Percentiles rank a stretch among this genome's conserved stretches.
These are phyloP conservation scores for Drosophila melanica DNA, from an alignment of 1,140 invertebrate species.

Conservation along the genomic window DNA sequence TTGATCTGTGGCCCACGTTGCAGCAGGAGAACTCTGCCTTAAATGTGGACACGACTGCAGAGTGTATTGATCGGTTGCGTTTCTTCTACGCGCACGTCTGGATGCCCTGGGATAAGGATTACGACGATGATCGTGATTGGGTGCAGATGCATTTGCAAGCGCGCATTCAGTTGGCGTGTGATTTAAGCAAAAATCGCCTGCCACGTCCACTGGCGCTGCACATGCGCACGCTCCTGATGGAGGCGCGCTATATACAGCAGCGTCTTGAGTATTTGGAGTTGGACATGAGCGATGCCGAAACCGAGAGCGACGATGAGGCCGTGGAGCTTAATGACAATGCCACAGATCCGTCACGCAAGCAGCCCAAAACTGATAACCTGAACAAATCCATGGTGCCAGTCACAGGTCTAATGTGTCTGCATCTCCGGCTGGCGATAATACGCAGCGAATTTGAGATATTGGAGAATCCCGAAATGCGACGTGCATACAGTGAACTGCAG, in stretches of 20 bases:
- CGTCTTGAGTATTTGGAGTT: conserved; percentile 84
- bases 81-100: conserved; percentile 87
- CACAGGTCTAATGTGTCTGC: conserved; percentile 85
- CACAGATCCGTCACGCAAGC: conserved; percentile 36
- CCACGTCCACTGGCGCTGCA: conserved; percentile 85
- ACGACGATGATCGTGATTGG: conserved; percentile 86
- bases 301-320: conserved; percentile 65
- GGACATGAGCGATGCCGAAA: conserved; percentile 84
- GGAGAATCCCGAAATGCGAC: conserved; percentile 86
- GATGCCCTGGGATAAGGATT: conserved; percentile 88
- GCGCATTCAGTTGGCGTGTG: conserved; percentile 86
- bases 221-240: conserved; percentile 85
- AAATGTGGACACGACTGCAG: conserved; percentile 84
- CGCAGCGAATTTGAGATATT: conserved; percentile 87
- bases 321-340: conserved; percentile 53
- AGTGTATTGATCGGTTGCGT: conserved; percentile 85
- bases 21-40: conserved; percentile 85
- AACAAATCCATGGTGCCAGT: conserved; percentile 73
- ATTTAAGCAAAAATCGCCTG: conserved; percentile 85
- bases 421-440: conserved; percentile 86
- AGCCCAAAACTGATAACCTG: conserved; percentile 43
- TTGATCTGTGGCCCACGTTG: conserved; percentile 86
- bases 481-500: conserved; percentile 80
- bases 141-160: conserved; percentile 85
- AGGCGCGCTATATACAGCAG: conserved; percentile 85